phyloP scores from a whole-genome alignment of 2,888 invertebrate species.

The Vanessa cardui region DNA sequence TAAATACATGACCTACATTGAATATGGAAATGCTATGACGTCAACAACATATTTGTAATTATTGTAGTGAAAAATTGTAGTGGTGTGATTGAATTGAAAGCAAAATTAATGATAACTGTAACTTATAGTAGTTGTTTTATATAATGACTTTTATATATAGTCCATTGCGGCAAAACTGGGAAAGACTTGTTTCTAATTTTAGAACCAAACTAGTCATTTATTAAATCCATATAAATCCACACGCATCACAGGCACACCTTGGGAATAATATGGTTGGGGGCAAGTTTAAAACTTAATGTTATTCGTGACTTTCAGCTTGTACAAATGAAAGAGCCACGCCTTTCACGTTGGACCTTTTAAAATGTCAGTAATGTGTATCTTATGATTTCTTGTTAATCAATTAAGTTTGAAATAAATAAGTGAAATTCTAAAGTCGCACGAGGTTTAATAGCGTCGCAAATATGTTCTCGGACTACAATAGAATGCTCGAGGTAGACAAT shows the following conservation, averaged over 20 bases:
- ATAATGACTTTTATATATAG: neutral
- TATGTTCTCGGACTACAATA: conserved; percentile 5
- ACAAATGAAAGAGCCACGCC: too few relatives aligned
- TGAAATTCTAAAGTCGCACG: neutral
- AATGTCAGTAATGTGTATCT: too few relatives aligned
- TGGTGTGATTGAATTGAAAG: neutral
- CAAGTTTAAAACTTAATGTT: too few relatives aligned
- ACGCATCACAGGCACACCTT: too few relatives aligned
- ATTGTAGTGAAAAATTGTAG: conserved; percentile 30
- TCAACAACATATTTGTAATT: conserved; percentile 50
- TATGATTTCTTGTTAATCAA: too few relatives aligned
- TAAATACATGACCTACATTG: conserved; percentile 74
- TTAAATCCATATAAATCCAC: too few relatives aligned
- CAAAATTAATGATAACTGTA: neutral
- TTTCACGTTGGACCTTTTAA: too few relatives aligned
- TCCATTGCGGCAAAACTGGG: too few relatives aligned
- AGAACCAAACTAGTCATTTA: too few relatives aligned
- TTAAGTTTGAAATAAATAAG: neutral
- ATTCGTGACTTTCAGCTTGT: too few relatives aligned
- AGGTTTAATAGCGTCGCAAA: neutral
- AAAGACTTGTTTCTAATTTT: too few relatives aligned
- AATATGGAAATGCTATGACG: conserved; percentile 64
- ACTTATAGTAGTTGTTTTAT: neutral
- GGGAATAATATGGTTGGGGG: too few relatives aligned
- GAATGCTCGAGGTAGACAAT: conserved; percentile 9